Evolutionary conservation across 1,140 invertebrate species (phyloP), one percentile per base, ranked within the genome.

Genomic region (Drosophila jambulina): DNA sequence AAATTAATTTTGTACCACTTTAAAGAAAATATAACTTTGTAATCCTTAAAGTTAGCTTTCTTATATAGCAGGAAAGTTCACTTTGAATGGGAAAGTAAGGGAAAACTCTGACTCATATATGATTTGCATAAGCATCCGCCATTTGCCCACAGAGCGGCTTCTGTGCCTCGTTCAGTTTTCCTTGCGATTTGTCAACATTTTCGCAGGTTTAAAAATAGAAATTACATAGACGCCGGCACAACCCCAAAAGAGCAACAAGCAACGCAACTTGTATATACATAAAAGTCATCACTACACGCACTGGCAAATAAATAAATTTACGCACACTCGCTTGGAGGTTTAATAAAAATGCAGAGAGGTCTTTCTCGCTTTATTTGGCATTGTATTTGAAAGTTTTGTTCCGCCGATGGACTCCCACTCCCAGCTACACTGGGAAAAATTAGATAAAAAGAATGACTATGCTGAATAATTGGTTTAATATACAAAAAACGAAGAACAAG

Each of bases 321-420:
- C 56, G 25, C 43, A 46, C 34, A 74, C 58, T 23, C 40, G 29
- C 25, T 65, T 23, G n/a, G 32, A 15, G 29, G 60, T 4, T 45
- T 49, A 75, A 45, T 59, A 57, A 71, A 65, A 79, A 60, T 78
- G 54, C 63, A 71, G 70, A 79, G 54, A 64, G 45, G 59, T 51
- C 64, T 70, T 60, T 67, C 63, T 71, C 70, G 63, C 83, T 87
- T 80, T 77, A 87, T 86, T 86, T 81, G 82, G 82, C 65, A 79
- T 79, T 86, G 61, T 72, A 62, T 81, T 75, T 86, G 59, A 69
- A 83, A 67, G 75, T 65, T 70, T 43, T 45, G 45, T 43, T 25
- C 49, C 57, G 45, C 27, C 34, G 13, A 27, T 25, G 56, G 38
- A 36, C 38, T 36, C 25, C 48, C n/a, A 46, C 34, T 53, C 42